Evolutionary conservation across 2,888 invertebrate genomes (phyloP).

Genomic region (Stegana nigrithorax): DNA sequence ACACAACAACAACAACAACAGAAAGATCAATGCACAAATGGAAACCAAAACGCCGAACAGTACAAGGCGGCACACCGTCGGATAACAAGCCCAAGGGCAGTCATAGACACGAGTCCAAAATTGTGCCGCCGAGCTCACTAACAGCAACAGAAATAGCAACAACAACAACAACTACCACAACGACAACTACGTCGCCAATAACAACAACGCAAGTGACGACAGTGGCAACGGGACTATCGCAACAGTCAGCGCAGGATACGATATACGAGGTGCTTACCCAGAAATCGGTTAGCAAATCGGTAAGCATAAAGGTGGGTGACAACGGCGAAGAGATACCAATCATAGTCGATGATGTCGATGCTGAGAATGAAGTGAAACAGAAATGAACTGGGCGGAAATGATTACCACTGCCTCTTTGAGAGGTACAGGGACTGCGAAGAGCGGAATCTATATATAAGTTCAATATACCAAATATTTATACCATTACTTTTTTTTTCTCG

Average conservation of each 20-base stretch:
- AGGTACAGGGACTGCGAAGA: slow-evolving; percentile 3
- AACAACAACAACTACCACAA: slow-evolving; percentile 27
- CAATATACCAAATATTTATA: slow-evolving; percentile 23
- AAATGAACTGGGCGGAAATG: background rate
- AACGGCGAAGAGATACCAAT: slow-evolving; percentile 63
- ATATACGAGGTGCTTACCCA: slow-evolving; percentile 63
- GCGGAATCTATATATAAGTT: background rate
- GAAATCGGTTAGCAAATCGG: slow-evolving; percentile 71
- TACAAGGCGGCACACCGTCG: slow-evolving; percentile 8
- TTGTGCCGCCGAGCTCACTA: slow-evolving; percentile 35
- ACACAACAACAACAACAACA: slow-evolving; percentile 47
- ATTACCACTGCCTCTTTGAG: no score
- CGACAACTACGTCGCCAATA: slow-evolving; percentile 16
- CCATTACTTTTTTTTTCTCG: background rate
- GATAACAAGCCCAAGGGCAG: slow-evolving; percentile 47
- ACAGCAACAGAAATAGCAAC: slow-evolving; percentile 32
- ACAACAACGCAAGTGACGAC: slow-evolving; percentile 32
- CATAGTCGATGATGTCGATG: slow-evolving; percentile 62
- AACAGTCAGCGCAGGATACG: no score
- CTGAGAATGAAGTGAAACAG: slow-evolving; percentile 48
- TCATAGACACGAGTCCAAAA: slow-evolving; percentile 41
- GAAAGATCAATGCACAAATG: slow-evolving; percentile 63
- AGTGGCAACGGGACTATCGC: slow-evolving; percentile 38
- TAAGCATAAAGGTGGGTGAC: slow-evolving; percentile 71
- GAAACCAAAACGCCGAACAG: slow-evolving; percentile 59